phyloP scores from a whole-genome alignment of 1,140 invertebrate genomes.

The Procambarus clarkii region DNA sequence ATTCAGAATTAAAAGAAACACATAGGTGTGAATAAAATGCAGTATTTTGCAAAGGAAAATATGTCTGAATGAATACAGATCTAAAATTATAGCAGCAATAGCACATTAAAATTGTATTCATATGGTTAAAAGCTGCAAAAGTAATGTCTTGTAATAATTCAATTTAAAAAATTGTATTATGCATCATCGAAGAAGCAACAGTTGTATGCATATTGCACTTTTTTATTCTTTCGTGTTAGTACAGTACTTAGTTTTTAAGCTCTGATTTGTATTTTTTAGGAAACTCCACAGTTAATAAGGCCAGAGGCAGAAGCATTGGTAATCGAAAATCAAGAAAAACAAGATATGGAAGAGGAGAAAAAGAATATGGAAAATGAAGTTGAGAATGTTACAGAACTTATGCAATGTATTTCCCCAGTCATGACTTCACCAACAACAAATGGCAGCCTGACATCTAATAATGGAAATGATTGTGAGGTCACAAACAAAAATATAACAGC shows the following conservation, averaged over 20 bases:
- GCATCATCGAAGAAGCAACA: too few species aligned
- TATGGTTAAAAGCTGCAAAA: too few species aligned
- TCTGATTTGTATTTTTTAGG: conserved; percentile 3
- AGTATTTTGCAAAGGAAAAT: too few species aligned
- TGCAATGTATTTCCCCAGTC: conserved; percentile 1
- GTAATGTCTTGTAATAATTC: too few species aligned
- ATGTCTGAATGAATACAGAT: too few species aligned
- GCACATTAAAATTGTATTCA: too few species aligned
- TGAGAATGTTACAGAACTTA: conserved; percentile 2
- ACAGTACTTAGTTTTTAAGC: not conserved
- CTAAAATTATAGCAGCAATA: too few species aligned
- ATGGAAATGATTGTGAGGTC: conserved; percentile 41
- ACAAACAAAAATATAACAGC: conserved; percentile 26
- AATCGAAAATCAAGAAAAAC: not conserved
- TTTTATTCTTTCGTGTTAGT: too few species aligned
- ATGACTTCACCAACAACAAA: conserved; percentile 29
- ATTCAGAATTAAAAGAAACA: too few species aligned
- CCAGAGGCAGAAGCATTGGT: not conserved
- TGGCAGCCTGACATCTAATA: conserved; percentile 33
- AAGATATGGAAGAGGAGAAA: not conserved
- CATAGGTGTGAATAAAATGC: too few species aligned
- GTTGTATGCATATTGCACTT: too few species aligned
- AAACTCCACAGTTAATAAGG: not conserved
- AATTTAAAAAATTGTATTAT: too few species aligned
- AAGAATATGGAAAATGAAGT: not conserved